Base-by-base conservation (phyloP, 2,113 vertebrate genomes). In the Ammodytes dubius region DNA sequence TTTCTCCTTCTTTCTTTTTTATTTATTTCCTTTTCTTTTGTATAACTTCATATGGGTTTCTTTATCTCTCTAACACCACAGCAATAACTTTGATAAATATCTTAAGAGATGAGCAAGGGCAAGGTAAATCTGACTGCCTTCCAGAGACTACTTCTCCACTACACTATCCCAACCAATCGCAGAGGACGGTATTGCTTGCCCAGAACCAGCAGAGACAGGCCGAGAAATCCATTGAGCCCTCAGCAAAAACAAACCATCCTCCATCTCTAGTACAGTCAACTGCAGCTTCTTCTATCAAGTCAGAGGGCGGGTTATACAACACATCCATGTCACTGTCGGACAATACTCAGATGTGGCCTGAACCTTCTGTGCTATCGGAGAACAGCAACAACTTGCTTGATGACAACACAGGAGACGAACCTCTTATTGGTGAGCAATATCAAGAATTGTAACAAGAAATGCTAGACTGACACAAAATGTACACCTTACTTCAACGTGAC, bases 381-480 rank as follows among this genome's bases (percentile, higher is more conserved):
- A 42, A 40, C 19, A 53, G 3, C 50, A 39, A n/a, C 50, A 52
- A 40, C 70, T 70, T 79, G 77, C 66, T 88, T 11, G 76, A 89
- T 50, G 43, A 56, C 64, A 81, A 87, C 77, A 57, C 11, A 3
- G 83, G 84, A 70, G 27, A 10, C 7, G n/a, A 46, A 5, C 87
- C 91, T 61, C 45, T 90, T 1, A 90, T 94, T 37, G 94, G 94
- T 94, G 69, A 93, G 90, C 9, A 57, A 4, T 53, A 82, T 57
- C 13, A 45, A 53, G 14, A 56, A 27, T 0, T 40, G n/a, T 14
- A 39, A 35, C 8, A n/a, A 8, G 9, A 27, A 27, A 27, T 53
- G 49, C 2, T 58, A 13, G 2, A 58, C 12, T 47, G 6, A 43
- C 11, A 17, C 6, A 17, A 58, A 52, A 64, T 42, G 1, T 13